Base-by-base conservation (phyloP, 1,140 invertebrate species). In the Cydia strobilella region DNA sequence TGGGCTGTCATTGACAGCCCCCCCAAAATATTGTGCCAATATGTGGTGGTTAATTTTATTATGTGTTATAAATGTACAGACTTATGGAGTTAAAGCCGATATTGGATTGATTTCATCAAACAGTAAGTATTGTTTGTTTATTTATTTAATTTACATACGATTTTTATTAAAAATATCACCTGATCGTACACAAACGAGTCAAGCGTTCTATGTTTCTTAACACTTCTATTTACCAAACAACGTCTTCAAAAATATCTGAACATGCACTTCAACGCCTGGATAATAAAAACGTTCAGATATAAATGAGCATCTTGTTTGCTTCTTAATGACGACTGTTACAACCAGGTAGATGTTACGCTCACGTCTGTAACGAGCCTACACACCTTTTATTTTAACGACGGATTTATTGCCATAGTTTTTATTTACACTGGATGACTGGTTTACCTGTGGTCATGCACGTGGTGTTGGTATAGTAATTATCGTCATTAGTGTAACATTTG, bases 1-100 rank as follows among this genome's bases (percentile, higher is more conserved):
- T 88, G 90, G 90, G 90, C 90, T 92, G 90, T 92, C 90, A 82
- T 81, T 80, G 90, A 86, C 89, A 92, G 89, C 90, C 88, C 90
- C 89, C 85, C 65, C 65, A 69, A 90, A 90, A 88, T 89, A 81
- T 84, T 80, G 86, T 91, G 85, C 82, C 84, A 91, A 77, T 82
- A 93, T 91, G 90, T 93, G 90, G 90, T 92, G 88, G 89, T 90
- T 85, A 84, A 76, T 90, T 81, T 84, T 92, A 82, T 81, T 90
- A 74, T 89, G 90, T 91, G 88, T 87, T 82, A 63, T 88, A 71
- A 90, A 81, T 79, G 79, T 81, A 79, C 86, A 90, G 81, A 84
- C 85, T 73, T 82, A 86, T 80, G 87, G 80, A 85, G 88, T 89
- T 35, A 69, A 69, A 42, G 65, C 65, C 15, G 18, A 69, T 39